Percentiles rank a stretch among this genome's conserved stretches.
Evolutionary conservation across 2,888 invertebrate genomes (phyloP).

Genomic region (Parnassius mnemosyne): DNA sequence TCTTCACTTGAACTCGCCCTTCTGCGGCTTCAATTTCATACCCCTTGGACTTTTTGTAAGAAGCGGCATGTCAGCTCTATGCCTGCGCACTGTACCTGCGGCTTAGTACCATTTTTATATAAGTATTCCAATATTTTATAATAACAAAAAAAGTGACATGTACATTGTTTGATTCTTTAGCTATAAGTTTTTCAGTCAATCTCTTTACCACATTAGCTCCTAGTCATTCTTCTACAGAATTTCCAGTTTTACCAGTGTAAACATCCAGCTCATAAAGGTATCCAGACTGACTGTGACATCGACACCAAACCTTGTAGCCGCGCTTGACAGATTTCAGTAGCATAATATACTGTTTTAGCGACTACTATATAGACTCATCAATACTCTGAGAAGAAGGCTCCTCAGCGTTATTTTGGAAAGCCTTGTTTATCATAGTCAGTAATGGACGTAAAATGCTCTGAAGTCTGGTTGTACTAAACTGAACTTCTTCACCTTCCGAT

Average conservation of each 20-base stretch:
- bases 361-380: constrained; percentile 36
- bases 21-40: constrained; percentile 26
- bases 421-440: constrained; percentile 19
- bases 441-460: constrained; percentile 20
- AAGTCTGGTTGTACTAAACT: too few species aligned
- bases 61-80: background rate
- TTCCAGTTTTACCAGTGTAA: constrained; percentile 36
- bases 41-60: constrained; percentile 22
- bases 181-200: constrained; percentile 24
- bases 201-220: constrained; percentile 35
- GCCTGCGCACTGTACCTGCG: too few species aligned
- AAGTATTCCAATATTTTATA: background rate
- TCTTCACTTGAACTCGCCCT: constrained; percentile 34
- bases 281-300: constrained; percentile 27
- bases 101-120: background rate
- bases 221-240: constrained; percentile 33
- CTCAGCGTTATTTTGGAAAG: constrained; percentile 29
- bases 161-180: too few species aligned
- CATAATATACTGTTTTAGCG: constrained; percentile 6
- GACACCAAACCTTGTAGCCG: constrained; percentile 38
- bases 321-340: constrained; percentile 38
- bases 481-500: too few species aligned
- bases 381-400: constrained; percentile 31
- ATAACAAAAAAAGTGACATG: background rate
- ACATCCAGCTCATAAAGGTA: too few species aligned